A percentile compares a stretch with the other conserved stretches of the same genome.
These are phyloP conservation scores for Campopleginae sp. DNA, from an alignment of 2,888 invertebrate species.

Conservation along the genomic window DNA sequence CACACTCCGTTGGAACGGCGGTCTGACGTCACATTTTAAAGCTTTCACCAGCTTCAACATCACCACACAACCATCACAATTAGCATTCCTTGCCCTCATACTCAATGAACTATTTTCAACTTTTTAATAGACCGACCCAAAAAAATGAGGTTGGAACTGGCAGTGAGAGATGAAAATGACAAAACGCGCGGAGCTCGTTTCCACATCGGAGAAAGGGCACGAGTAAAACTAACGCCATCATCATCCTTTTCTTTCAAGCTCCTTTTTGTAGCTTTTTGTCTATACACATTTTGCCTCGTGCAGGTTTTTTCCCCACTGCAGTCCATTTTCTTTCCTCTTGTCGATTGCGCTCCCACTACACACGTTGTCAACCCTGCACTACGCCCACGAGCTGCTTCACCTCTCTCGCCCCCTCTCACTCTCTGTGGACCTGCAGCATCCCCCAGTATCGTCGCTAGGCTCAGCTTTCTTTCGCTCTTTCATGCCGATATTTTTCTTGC, in stretches of 20 bases:
- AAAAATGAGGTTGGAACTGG: slow-evolving; percentile 41
- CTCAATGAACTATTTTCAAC: slow-evolving; percentile 74
- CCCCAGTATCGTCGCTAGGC: slow-evolving; percentile 15
- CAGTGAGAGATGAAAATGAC: slow-evolving; percentile 34
- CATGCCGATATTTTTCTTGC: slow-evolving; percentile 76
- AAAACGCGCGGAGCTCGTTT: slow-evolving; percentile 19
- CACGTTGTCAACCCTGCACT: slow-evolving; percentile 21
- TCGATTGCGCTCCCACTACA: slow-evolving; percentile 13
- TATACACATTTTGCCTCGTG: slow-evolving; percentile 5
- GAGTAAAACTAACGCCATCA: slow-evolving; percentile 54
- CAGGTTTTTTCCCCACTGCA: slow-evolving; percentile 6
- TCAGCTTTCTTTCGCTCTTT: slow-evolving; percentile 36
- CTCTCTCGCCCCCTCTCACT: not conserved
- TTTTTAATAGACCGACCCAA: slow-evolving; percentile 77
- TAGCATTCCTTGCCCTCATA: slow-evolving; percentile 56
- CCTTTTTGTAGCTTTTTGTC: slow-evolving; percentile 20
- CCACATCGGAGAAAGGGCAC: slow-evolving; percentile 9
- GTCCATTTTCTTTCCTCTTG: slow-evolving; percentile 41
- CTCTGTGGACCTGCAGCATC: slow-evolving; percentile 2
- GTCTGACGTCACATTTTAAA: slow-evolving; percentile 36
- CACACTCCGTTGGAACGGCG: slow-evolving; percentile 19
- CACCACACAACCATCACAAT: slow-evolving; percentile 33
- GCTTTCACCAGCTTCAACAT: slow-evolving; percentile 40
- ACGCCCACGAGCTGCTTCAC: not conserved
- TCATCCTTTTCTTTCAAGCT: slow-evolving; percentile 3